Percentiles rank a stretch among this genome's conserved stretches.
phyloP scores from a whole-genome alignment of 2,797 vertebrate species.

The Notolabrus celidotus region DNA sequence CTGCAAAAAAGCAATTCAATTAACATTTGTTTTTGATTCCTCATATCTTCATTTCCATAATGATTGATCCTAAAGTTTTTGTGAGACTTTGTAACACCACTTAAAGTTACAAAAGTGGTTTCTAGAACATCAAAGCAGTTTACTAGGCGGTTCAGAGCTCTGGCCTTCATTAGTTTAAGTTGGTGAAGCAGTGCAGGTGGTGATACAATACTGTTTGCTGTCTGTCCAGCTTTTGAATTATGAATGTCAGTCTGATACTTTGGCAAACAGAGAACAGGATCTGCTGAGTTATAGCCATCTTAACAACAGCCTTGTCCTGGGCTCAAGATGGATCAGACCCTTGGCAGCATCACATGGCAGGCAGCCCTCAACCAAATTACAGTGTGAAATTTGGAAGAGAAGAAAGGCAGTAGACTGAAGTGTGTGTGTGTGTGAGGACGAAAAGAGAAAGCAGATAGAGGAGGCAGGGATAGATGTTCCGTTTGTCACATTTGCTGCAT shows the following conservation, averaged over 20 bases:
- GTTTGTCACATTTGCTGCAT: conserved; percentile 68
- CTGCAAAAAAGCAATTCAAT: no score
- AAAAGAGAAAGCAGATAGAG: conserved; percentile 25
- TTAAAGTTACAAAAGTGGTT: no score
- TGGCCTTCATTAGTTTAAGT: not conserved
- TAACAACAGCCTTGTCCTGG: conserved; percentile 71
- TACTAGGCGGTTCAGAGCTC: no score
- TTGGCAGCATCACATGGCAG: conserved; percentile 67
- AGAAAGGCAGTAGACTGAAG: conserved; percentile 30
- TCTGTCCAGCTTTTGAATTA: not conserved
- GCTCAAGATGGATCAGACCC: conserved; percentile 73
- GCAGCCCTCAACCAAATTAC: conserved; percentile 67
- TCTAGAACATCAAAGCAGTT: no score
- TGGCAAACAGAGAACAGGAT: conserved; percentile 51
- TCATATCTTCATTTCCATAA: no score
- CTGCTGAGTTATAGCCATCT: conserved; percentile 71
- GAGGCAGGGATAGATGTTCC: conserved; percentile 60
- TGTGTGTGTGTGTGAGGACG: conserved; percentile 17
- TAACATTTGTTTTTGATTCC: no score
- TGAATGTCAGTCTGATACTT: conserved; percentile 36
- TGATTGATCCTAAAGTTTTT: no score
- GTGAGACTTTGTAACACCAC: conserved; percentile 21
- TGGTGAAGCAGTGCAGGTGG: not conserved
- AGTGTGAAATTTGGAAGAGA: conserved; percentile 63
- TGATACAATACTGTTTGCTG: not conserved